Conservation (phyloP, 2,113 vertebrate genomes). For the Oreocharis arfaki region DNA sequence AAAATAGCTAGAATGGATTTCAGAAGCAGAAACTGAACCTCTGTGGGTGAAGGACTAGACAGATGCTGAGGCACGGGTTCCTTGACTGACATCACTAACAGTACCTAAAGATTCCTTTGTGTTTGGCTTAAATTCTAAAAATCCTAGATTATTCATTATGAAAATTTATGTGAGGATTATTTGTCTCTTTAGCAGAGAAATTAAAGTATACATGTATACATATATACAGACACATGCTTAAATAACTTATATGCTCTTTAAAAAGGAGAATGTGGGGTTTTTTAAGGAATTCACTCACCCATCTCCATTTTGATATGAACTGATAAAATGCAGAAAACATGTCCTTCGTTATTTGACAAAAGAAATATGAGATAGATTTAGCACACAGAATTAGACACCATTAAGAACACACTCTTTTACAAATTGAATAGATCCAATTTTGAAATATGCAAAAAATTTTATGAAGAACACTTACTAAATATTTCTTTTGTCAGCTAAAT, state of each 20-base stretch:
- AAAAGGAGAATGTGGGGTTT: background rate
- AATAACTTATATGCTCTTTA: background rate
- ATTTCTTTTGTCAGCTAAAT: background rate
- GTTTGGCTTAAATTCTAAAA: background rate
- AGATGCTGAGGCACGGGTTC: background rate
- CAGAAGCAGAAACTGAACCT: background rate
- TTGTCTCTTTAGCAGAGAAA: background rate
- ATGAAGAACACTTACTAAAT: background rate
- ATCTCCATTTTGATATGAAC: background rate
- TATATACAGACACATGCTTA: background rate
- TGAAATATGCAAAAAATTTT: background rate
- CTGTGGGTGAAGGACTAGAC: background rate
- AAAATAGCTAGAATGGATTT: background rate
- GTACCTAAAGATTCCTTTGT: background rate
- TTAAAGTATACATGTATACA: background rate
- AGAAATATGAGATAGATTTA: background rate
- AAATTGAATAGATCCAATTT: background rate
- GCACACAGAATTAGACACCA: background rate
- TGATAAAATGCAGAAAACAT: background rate
- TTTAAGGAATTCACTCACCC: background rate
- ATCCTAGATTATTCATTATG: background rate
- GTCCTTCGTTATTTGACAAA: background rate
- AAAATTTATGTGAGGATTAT: background rate
- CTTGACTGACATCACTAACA: background rate
- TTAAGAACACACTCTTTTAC: background rate